These are phyloP conservation scores for Xestoiulus laeticollis DNA, from an alignment of 2,888 invertebrate genomes.

Conservation along the genomic window DNA sequence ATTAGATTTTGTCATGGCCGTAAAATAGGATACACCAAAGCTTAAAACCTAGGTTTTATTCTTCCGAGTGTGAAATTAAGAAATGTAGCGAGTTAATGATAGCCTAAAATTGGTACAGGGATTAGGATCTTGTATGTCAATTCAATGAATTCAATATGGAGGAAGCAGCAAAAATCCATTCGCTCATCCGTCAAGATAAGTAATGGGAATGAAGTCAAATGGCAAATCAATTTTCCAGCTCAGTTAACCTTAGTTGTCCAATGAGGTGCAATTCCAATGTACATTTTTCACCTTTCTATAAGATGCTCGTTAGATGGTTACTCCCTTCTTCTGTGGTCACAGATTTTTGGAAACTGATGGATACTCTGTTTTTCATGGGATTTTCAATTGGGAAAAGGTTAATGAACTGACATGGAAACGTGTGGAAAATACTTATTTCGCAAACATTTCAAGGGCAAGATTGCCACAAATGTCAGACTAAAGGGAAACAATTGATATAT, in stretches of 20 bases:
- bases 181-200: conserved; percentile 20
- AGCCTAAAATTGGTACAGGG: background rate
- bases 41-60: background rate
- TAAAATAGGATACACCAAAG: background rate
- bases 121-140: background rate
- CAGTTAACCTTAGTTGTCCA: background rate
- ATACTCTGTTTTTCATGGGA: no score
- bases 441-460: no score
- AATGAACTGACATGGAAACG: no score
- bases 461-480: no score
- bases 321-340: background rate
- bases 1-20: background rate
- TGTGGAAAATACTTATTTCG: no score
- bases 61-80: conserved; percentile 5
- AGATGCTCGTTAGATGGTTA: background rate
- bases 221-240: conserved; percentile 20
- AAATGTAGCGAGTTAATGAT: background rate
- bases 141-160: background rate
- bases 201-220: conserved; percentile 26
- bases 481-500: no score
- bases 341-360: no score
- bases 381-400: no score
- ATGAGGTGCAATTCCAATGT: conserved; percentile 4
- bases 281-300: background rate
- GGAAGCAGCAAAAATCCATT: background rate